Evolutionary conservation across 2,888 invertebrate genomes (phyloP).

Genomic region (Aethes cnicana): DNA sequence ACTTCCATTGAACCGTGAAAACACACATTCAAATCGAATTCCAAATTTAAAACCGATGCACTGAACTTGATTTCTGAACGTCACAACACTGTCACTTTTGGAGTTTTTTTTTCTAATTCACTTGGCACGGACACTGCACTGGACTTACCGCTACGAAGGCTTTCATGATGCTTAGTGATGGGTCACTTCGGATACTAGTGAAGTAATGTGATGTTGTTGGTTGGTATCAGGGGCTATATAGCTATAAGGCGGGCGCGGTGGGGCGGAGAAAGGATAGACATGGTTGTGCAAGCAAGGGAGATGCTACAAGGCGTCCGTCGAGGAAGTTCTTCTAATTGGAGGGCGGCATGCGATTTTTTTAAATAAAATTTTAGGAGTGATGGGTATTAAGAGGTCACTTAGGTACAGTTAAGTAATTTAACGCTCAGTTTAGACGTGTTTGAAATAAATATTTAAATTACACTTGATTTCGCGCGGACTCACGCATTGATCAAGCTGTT

Average conservation of each 20-base stretch:
- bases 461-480: conserved; percentile 5
- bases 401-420: conserved; percentile 30
- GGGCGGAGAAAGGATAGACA: conserved; percentile 79
- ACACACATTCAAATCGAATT: conserved; percentile 32
- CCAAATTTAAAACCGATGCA: conserved; percentile 37
- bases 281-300: conserved; percentile 77
- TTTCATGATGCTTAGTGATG: conserved; percentile 77
- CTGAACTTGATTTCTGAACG: conserved; percentile 66
- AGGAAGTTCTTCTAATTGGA: conserved; percentile 75
- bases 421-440: conserved; percentile 8
- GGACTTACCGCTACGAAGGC: conserved; percentile 81
- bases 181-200: conserved; percentile 74
- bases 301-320: conserved; percentile 54
- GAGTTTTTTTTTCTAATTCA: conserved; percentile 43
- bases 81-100: conserved; percentile 71
- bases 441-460: conserved; percentile 16
- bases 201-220: conserved; percentile 70
- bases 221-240: conserved; percentile 71
- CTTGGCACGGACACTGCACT: conserved; percentile 58
- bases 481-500: not conserved
- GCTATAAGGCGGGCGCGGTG: conserved; percentile 61
- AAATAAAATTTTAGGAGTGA: conserved; percentile 44
- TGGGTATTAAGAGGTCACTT: conserved; percentile 46
- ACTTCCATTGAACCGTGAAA: conserved; percentile 23
- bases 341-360: conserved; percentile 65